phyloP scores from a whole-genome alignment of 30 jellyfish, hydroid and myxozoan genomes.

The Chrysaora quinquecirrha region DNA sequence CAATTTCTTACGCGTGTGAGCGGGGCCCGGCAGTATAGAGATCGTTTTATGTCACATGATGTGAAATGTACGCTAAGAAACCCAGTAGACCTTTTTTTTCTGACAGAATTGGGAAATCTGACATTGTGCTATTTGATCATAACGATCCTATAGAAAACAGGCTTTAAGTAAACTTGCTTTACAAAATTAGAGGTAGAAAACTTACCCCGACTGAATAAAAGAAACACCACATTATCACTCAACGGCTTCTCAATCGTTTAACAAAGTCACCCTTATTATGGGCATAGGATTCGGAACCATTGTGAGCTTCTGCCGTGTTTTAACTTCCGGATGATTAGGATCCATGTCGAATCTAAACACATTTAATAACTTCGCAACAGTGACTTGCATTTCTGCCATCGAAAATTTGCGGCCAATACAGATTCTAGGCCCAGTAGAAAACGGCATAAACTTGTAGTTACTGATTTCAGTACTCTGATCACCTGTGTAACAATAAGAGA shows the following conservation, averaged over 20 bases:
- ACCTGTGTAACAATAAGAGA: constrained; percentile 1
- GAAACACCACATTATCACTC: too few relatives aligned
- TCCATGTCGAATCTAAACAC: constrained; percentile 49
- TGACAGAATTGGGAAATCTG: too few relatives aligned
- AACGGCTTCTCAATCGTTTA: background rate
- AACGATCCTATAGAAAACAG: too few relatives aligned
- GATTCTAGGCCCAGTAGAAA: constrained; percentile 74
- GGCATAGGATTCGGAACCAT: constrained; percentile 57
- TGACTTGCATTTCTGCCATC: constrained; percentile 66
- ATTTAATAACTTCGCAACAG: constrained; percentile 39
- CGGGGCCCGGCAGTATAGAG: too few relatives aligned
- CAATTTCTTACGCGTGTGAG: too few relatives aligned
- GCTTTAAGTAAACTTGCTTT: too few relatives aligned
- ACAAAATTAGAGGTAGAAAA: too few relatives aligned
- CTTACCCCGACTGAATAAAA: too few relatives aligned
- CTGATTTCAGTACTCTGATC: constrained; percentile 29
- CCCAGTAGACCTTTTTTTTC: too few relatives aligned
- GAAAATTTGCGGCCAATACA: constrained; percentile 78
- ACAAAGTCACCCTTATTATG: constrained; percentile 18
- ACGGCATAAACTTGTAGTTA: constrained; percentile 65
- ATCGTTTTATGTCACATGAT: too few relatives aligned
- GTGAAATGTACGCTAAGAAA: too few relatives aligned
- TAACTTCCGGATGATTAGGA: constrained; percentile 51
- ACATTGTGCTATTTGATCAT: too few relatives aligned
- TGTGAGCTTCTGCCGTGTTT: constrained; percentile 19